These are phyloP conservation scores for Bellardia bayeri DNA, from an alignment of 2,888 invertebrate species.

Conservation along the genomic window DNA sequence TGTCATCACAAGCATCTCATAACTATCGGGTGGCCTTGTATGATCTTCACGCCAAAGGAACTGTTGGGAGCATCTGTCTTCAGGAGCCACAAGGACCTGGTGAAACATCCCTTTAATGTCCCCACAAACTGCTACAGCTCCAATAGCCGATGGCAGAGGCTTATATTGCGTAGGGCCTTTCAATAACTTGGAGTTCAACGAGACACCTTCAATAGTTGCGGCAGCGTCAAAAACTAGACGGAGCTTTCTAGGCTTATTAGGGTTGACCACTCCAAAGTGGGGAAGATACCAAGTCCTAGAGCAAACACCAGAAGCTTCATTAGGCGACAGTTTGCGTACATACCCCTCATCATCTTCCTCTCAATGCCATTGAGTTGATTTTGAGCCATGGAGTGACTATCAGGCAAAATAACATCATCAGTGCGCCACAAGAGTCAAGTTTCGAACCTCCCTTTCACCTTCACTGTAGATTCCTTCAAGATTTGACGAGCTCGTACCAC, in stretches of 20 bases:
- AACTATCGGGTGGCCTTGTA: not conserved
- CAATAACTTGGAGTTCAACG: not conserved
- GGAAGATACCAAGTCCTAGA: too few relatives aligned
- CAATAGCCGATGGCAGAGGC: too few relatives aligned
- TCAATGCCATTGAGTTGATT: conserved; percentile 19
- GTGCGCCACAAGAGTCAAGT: not conserved
- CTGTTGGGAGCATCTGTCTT: too few relatives aligned
- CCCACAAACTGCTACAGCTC: too few relatives aligned
- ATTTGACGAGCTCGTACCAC: too few relatives aligned
- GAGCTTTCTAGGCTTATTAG: not conserved
- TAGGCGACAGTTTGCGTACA: too few relatives aligned
- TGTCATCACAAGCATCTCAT: conserved; percentile 44
- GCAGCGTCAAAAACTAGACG: conserved; percentile 24
- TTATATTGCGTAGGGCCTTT: too few relatives aligned
- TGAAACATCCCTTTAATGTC: too few relatives aligned
- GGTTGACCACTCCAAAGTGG: too few relatives aligned
- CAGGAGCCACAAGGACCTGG: not conserved
- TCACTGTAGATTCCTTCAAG: too few relatives aligned
- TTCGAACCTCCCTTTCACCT: not conserved
- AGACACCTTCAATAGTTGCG: conserved; percentile 6
- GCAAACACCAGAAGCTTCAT: too few relatives aligned
- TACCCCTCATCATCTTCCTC: not conserved
- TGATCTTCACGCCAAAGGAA: too few relatives aligned
- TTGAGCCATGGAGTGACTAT: conserved; percentile 26
- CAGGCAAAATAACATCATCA: conserved; percentile 14